Evolutionary conservation across 2,113 vertebrate genomes (phyloP).

Genomic region (Alligator mississippiensis): DNA sequence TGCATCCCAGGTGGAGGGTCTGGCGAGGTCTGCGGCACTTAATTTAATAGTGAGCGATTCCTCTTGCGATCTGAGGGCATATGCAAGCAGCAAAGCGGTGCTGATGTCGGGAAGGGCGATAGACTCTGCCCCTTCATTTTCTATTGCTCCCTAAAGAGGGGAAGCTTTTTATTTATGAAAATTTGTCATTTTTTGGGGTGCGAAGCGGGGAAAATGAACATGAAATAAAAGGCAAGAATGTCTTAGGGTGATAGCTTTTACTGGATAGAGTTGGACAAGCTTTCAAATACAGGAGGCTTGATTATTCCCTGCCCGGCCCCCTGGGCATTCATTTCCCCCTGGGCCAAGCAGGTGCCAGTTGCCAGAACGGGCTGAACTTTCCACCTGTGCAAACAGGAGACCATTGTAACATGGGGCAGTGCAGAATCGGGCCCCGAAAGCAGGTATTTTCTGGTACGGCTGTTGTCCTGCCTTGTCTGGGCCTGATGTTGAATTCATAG

Average conservation of each 20-base stretch:
- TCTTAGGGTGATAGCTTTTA: too few relatives aligned
- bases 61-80: background rate
- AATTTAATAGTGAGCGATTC: background rate
- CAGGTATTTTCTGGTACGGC: accelerated
- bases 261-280: too few relatives aligned
- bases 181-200: accelerated
- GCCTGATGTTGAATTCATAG: background rate
- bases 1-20: background rate
- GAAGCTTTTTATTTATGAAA: background rate
- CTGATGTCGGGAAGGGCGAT: background rate
- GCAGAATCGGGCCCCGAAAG: background rate
- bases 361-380: background rate
- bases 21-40: background rate
- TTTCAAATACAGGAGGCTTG: background rate
- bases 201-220: background rate
- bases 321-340: accelerated
- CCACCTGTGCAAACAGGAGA: too few relatives aligned
- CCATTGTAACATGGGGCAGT: background rate
- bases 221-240: too few relatives aligned
- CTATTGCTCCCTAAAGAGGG: background rate
- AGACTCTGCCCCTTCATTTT: background rate
- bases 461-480: background rate
- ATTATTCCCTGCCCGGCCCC: background rate
- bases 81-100: background rate
- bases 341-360: background rate